Conservation (phyloP, 2,888 invertebrate genomes). For the Tetropium fuscum region DNA sequence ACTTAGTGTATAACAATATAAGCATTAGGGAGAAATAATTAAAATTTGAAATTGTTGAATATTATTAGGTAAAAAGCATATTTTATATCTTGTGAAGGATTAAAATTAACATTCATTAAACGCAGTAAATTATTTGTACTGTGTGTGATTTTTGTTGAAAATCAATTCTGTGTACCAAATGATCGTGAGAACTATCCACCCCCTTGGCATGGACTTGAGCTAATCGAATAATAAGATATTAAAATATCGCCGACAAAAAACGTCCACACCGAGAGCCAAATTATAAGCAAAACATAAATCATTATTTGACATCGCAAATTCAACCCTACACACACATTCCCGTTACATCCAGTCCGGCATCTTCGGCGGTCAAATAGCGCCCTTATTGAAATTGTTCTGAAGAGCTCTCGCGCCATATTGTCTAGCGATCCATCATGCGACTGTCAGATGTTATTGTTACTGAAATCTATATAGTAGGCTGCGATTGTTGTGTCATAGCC, state of each 20-base stretch:
- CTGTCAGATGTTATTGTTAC: conserved; percentile 66
- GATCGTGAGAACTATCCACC: conserved; percentile 6
- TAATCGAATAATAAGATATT: conserved; percentile 57
- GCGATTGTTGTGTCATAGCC: conserved; percentile 60
- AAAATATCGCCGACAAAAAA: conserved; percentile 49
- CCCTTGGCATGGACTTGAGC: conserved; percentile 22
- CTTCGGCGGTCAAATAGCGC: conserved; percentile 44
- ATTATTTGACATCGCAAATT: conserved; percentile 60
- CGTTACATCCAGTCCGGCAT: conserved; percentile 36
- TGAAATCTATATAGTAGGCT: conserved; percentile 62
- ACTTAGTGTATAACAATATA: no score
- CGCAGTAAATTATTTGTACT: no score
- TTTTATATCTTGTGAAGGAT: no score
- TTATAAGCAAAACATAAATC: conserved; percentile 62
- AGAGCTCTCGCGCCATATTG: conserved; percentile 58
- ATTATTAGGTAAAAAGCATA: no score
- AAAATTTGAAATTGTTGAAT: no score
- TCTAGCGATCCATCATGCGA: conserved; percentile 66
- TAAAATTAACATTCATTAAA: no score
- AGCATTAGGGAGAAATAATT: no score
- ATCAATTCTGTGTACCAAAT: no score
- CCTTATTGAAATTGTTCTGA: conserved; percentile 36
- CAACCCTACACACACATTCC: conserved; percentile 50
- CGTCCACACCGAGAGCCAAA: conserved; percentile 50
- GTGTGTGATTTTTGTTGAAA: no score